phyloP scores from a whole-genome alignment of 2,888 invertebrate genomes.

The Noctua pronuba region DNA sequence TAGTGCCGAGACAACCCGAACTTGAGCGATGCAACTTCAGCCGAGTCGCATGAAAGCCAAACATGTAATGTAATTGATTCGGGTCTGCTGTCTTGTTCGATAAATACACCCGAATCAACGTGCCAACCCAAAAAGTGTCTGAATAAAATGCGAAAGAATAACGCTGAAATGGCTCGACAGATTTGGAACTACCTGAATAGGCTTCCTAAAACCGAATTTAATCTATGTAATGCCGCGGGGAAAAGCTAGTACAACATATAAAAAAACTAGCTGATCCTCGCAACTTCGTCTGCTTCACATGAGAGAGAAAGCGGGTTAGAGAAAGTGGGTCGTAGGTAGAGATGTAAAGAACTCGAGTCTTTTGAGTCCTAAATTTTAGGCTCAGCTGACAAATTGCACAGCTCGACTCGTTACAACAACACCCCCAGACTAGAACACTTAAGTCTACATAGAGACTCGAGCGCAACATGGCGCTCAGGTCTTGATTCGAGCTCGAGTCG shows the following conservation, averaged over 20 bases:
- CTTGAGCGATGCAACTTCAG: neutral
- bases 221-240: neutral
- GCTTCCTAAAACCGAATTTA: neutral
- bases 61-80: neutral
- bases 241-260: neutral
- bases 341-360: no score
- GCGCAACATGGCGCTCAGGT: no score
- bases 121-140: neutral
- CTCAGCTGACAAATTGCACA: no score
- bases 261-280: no score
- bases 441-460: no score
- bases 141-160: neutral
- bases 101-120: neutral
- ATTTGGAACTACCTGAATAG: neutral
- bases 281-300: no score
- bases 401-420: no score
- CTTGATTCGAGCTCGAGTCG: no score
- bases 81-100: neutral
- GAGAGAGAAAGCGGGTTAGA: no score
- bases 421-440: no score
- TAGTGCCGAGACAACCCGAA: neutral
- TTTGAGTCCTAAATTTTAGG: no score
- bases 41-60: neutral
- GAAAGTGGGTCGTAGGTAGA: no score
- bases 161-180: neutral